Evolutionary conservation across 2,797 vertebrate species (phyloP).

Genomic region (Manis crassicaudata): DNA sequence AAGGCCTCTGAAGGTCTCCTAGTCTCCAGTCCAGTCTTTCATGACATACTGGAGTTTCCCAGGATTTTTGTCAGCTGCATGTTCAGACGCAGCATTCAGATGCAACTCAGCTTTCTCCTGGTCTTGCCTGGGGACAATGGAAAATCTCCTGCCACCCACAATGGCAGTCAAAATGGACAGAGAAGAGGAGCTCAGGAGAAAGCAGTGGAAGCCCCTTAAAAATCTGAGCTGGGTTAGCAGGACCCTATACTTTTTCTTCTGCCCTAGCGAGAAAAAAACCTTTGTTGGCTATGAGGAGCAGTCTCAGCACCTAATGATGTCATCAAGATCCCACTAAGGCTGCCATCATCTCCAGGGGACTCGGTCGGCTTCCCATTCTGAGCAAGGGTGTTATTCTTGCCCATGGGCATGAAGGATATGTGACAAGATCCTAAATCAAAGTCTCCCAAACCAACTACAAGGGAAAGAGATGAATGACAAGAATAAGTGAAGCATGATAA

Average conservation of each 20-base stretch:
- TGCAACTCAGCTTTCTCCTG: neutral
- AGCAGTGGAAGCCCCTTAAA: neutral
- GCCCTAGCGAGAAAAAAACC: neutral
- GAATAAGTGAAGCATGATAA: neutral
- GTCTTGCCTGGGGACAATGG: neutral
- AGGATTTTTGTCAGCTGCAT: neutral
- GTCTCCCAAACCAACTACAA: neutral
- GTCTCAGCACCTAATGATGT: neutral
- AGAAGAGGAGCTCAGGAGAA: neutral
- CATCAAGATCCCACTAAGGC: neutral
- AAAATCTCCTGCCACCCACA: neutral
- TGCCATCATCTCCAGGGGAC: neutral
- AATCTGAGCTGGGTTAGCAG: neutral
- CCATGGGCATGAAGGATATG: neutral
- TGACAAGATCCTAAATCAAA: neutral
- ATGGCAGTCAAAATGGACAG: neutral
- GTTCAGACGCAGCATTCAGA: neutral
- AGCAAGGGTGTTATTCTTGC: neutral
- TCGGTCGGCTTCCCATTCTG: neutral
- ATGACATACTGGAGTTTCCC: neutral
- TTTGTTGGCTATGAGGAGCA: neutral
- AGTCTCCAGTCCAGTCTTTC: neutral
- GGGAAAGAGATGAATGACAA: neutral
- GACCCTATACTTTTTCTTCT: neutral
- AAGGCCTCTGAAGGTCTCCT: neutral